Conservation (phyloP, 2,888 invertebrate genomes). For the Sinotaia quadrata region DNA sequence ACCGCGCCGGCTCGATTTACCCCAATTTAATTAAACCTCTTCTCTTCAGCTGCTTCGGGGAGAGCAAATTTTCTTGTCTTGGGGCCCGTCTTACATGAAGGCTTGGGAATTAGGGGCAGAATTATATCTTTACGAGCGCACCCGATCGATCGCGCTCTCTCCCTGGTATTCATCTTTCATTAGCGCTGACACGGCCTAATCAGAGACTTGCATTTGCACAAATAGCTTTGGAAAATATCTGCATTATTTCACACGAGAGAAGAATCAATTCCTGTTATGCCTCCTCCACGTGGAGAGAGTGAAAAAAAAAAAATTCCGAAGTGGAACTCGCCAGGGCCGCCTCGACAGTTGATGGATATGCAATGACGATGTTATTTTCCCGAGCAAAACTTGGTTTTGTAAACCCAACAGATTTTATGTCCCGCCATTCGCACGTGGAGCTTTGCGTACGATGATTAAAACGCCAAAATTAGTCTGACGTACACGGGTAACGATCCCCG, state of each 20-base stretch:
- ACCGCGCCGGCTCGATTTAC: constrained; percentile 30
- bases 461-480: constrained; percentile 8
- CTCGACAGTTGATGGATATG: constrained; percentile 20
- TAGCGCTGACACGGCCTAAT: constrained; percentile 37
- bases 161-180: constrained; percentile 40
- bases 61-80: constrained; percentile 32
- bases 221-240: constrained; percentile 20
- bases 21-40: constrained; percentile 35
- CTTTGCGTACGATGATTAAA: constrained; percentile 4
- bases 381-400: constrained; percentile 18
- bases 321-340: not conserved
- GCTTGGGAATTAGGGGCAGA: constrained; percentile 36
- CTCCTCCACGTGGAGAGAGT: not conserved
- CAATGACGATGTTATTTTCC: constrained; percentile 24
- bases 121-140: constrained; percentile 38
- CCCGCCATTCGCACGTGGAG: not conserved
- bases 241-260: constrained; percentile 19
- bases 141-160: constrained; percentile 31
- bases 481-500: too few relatives aligned
- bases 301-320: not conserved
- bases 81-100: constrained; percentile 34
- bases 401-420: constrained; percentile 13
- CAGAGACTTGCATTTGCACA: constrained; percentile 25
- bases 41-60: constrained; percentile 7
- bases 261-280: constrained; percentile 19